These are phyloP conservation scores for Penaeus vannamei DNA, from an alignment of 1,140 invertebrate species.

Conservation along the genomic window DNA sequence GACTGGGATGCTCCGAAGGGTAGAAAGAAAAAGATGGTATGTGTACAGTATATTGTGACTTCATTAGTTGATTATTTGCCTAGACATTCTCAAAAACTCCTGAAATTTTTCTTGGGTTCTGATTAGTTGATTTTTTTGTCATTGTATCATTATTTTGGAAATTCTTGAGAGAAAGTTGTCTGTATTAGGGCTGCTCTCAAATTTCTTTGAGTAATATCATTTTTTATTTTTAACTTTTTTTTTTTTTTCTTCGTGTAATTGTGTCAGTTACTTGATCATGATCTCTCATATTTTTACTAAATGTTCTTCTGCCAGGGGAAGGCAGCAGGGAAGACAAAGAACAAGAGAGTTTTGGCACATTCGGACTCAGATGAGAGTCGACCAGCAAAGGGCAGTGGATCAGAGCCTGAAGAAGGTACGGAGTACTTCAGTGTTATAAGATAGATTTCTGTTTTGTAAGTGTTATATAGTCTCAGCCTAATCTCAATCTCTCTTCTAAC, in stretches of 20 bases:
- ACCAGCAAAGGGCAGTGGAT: constrained; percentile 71
- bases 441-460: no score
- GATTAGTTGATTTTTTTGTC: not conserved
- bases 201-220: no score
- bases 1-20: constrained; percentile 79
- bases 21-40: constrained; percentile 77
- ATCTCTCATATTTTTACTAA: not conserved
- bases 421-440: not conserved
- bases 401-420: constrained; percentile 78
- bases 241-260: not conserved
- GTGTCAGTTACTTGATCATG: constrained; percentile 15
- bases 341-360: constrained; percentile 74
- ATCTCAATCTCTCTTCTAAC: not conserved
- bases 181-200: no score
- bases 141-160: no score
- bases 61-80: no score
- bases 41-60: not conserved
- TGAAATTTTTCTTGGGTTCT: not conserved
- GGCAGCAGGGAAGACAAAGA: constrained; percentile 73
- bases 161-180: no score
- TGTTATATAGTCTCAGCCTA: no score
- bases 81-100: no score
- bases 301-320: constrained; percentile 31
- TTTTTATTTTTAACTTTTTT: no score
- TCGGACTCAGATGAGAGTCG: constrained; percentile 71